Base-by-base conservation (phyloP, 2,113 vertebrate genomes). In the Toxostoma redivivum region DNA sequence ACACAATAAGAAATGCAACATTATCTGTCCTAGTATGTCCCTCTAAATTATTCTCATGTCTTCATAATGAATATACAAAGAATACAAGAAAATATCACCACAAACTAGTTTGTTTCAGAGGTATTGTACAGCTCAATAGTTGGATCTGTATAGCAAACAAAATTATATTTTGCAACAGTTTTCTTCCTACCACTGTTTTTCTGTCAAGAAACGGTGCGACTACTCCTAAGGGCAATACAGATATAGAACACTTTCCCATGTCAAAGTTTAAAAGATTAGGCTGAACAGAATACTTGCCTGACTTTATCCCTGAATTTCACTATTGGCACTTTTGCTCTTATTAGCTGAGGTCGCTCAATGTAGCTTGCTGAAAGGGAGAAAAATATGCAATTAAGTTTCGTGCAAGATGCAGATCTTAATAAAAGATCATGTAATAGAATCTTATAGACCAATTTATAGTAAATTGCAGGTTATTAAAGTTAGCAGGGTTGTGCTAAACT, bases 251-350 rank as follows among this genome's bases (percentile, higher is more conserved):
- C 9, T 57, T 90, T 37, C 7, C 23, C 3, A 3, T 6, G 7
- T 30, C 9, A 73, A 45, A 80, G 27, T n/a, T 25, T 47, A 53
- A 89, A 71, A 92, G 95, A n/a, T 12, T 2, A 21, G 22, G 18
- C 35, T 84, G 19, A 91, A 31, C 45, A 73, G 35, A 78, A 51
- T 85, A 98, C 98, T 97, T 98, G 98, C 99, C 99, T 99, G 97
- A 98, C 97, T 98, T 98, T 99, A 97, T 99, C 98, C 98, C 97
- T 99, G 98, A 99, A 99, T 96, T 98, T 99, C 86, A 98, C 98
- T 97, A 99, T 99, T 79, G 99, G 99, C 97, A 99, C 99, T 98
- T 99, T 99, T 91, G 99, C 99, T 97, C 98, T 97, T 96, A 99
- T 99, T 95, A 99, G 98, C 90, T 98, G 98, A 97, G 98, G 98